These are phyloP conservation scores for Chionomys nivalis DNA, from an alignment of 2,113 vertebrate species.

Conservation along the genomic window DNA sequence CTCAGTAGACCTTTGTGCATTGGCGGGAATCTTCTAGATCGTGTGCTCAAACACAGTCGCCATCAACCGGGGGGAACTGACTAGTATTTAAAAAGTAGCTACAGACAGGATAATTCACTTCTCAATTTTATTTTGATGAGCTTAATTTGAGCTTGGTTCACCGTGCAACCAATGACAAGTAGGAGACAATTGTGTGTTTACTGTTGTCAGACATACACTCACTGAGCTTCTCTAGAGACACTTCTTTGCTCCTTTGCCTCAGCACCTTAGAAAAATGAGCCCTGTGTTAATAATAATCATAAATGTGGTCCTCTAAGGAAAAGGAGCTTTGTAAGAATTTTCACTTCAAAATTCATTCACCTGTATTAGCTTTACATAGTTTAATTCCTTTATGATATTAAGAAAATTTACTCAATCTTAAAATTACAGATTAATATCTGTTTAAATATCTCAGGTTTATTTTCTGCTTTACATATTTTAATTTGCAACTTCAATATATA, in stretches of 20 bases:
- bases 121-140: constrained; percentile 27
- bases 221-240: neutral
- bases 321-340: constrained; percentile 33
- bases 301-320: constrained; percentile 8
- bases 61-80: neutral
- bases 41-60: neutral
- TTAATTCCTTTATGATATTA: constrained; percentile 66
- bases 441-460: constrained; percentile 63
- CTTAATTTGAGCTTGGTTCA: neutral
- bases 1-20: neutral
- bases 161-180: neutral
- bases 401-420: constrained; percentile 63
- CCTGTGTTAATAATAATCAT: constrained; percentile 17
- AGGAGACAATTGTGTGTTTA: neutral
- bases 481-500: constrained; percentile 68
- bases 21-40: neutral
- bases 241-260: neutral
- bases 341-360: constrained; percentile 58
- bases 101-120: neutral
- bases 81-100: neutral
- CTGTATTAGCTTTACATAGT: constrained; percentile 31
- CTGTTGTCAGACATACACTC: neutral
- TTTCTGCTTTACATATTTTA: constrained; percentile 67
- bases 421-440: constrained; percentile 53
- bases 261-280: neutral